Conservation (phyloP, 2,888 invertebrate species). For the Fabriciana adippe region DNA sequence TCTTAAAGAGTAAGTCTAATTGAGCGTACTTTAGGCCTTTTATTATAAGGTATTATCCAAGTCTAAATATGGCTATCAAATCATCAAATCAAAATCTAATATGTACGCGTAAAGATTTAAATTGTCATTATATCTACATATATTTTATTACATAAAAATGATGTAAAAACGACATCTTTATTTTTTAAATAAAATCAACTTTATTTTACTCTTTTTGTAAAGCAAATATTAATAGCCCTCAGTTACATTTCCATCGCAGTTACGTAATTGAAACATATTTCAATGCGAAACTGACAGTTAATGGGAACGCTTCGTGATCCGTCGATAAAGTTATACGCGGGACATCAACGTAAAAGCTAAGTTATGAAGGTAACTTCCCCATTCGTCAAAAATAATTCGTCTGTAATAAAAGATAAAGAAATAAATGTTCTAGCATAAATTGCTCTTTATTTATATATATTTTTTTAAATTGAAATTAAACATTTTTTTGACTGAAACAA, state of each 20-base stretch:
- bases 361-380: constrained; percentile 46
- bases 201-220: background rate
- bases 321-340: constrained; percentile 49
- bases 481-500: no score
- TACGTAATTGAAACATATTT: constrained; percentile 29
- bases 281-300: constrained; percentile 23
- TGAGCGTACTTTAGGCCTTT: no score
- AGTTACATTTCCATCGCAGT: constrained; percentile 22
- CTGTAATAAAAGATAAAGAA: background rate
- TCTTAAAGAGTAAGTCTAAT: no score
- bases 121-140: no score
- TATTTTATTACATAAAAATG: no score
- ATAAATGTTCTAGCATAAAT: background rate
- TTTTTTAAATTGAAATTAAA: no score
- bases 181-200: no score
- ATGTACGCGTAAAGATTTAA: no score
- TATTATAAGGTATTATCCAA: no score
- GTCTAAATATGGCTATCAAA: no score
- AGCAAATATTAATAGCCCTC: constrained; percentile 16
- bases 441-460: background rate
- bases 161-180: no score
- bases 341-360: constrained; percentile 52
- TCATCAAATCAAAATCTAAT: no score
- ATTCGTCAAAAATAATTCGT: background rate
- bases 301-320: constrained; percentile 35